Conservation (phyloP, 2,113 vertebrate genomes). For the Clupea harengus region DNA sequence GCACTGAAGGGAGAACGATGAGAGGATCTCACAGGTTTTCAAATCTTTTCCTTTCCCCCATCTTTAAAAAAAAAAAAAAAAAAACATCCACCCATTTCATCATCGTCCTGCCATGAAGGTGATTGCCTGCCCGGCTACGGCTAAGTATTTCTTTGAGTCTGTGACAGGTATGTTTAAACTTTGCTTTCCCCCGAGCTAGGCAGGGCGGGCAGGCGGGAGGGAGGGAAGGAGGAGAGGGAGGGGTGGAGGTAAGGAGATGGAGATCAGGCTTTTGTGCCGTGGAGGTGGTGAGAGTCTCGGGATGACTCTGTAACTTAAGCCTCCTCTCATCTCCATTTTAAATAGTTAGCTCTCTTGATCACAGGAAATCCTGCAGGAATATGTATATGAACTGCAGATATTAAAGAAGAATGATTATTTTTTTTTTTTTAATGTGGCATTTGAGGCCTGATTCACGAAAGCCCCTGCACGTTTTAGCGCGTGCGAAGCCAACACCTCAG, state of each 20-base stretch:
- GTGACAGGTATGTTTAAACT: constrained; percentile 67
- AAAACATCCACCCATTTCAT: constrained; percentile 8
- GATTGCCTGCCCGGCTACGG: constrained; percentile 62
- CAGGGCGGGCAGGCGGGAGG: constrained; percentile 11
- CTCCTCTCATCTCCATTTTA: constrained; percentile 71
- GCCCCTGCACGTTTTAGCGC: background rate
- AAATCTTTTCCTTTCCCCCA: constrained; percentile 58
- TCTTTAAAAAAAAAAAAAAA: constrained; percentile 33
- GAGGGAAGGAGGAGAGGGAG: constrained; percentile 25
- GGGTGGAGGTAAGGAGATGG: constrained; percentile 63
- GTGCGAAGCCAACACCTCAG: constrained; percentile 8
- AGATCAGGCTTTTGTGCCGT: constrained; percentile 54
- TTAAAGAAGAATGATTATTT: background rate
- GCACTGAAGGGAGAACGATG: constrained; percentile 63
- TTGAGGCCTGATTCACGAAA: constrained; percentile 14
- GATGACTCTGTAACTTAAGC: constrained; percentile 72
- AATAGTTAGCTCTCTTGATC: constrained; percentile 68
- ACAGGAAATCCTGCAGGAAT: constrained; percentile 64
- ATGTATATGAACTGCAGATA: constrained; percentile 40
- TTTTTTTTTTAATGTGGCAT: background rate
- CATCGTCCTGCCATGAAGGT: constrained; percentile 55
- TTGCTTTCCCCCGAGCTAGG: constrained; percentile 35
- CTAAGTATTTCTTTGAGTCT: constrained; percentile 64
- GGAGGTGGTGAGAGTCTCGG: constrained; percentile 62
- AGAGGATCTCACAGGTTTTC: constrained; percentile 70